These are phyloP conservation scores for Choloepus hoffmanni DNA, from an alignment of 2,113 vertebrate species.

Conservation along the genomic window DNA sequence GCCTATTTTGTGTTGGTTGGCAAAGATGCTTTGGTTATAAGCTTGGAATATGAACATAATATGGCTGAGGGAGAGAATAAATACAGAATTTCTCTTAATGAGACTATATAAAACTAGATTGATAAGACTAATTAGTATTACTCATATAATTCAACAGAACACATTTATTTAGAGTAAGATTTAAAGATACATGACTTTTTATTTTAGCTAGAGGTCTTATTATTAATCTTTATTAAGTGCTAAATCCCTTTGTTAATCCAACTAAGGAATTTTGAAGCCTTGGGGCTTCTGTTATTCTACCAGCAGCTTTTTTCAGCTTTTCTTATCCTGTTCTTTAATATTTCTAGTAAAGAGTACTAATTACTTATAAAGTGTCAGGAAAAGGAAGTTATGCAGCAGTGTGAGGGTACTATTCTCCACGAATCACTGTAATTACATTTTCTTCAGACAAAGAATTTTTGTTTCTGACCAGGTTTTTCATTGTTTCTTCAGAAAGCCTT, in stretches of 20 bases:
- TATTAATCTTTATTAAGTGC: slow-evolving; percentile 48
- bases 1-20: neutral
- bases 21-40: slow-evolving; percentile 11
- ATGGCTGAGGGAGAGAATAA: neutral
- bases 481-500: neutral
- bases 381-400: neutral
- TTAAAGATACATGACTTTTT: slow-evolving; percentile 16
- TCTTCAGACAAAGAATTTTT: neutral
- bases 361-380: neutral
- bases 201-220: slow-evolving; percentile 2
- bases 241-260: slow-evolving; percentile 20
- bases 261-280: slow-evolving; percentile 1
- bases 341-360: neutral
- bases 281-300: neutral
- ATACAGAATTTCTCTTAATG: neutral
- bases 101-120: neutral
- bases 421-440: neutral
- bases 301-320: neutral
- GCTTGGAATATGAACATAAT: slow-evolving; percentile 13
- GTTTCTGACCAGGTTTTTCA: neutral
- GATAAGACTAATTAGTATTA: neutral
- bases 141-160: neutral
- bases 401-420: neutral
- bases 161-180: neutral
- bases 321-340: neutral